Conservation (phyloP, 2,797 vertebrate species). For the Sparidentex hasta region DNA sequence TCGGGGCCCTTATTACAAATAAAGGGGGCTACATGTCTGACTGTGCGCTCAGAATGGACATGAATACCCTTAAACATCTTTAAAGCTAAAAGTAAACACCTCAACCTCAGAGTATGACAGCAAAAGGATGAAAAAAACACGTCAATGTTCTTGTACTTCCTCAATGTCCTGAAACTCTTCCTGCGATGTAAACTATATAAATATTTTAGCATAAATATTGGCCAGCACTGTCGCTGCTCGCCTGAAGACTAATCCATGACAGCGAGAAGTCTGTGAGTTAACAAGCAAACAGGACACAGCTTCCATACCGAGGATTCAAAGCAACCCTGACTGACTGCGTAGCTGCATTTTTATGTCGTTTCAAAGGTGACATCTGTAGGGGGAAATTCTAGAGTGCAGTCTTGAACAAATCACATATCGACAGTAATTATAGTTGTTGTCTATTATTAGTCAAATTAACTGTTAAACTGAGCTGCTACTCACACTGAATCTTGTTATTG, state of each 20-base stretch:
- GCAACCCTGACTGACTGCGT: conserved; percentile 8
- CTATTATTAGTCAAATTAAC: background rate
- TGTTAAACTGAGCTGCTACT: background rate
- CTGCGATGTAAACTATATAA: background rate
- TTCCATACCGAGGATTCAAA: conserved; percentile 5
- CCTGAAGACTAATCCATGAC: conserved; percentile 7
- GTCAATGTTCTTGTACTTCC: background rate
- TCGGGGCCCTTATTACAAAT: background rate
- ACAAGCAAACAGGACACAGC: conserved; percentile 22
- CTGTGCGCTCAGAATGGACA: too few species aligned
- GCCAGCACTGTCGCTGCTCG: conserved; percentile 7
- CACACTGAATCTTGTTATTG: background rate
- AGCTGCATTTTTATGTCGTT: background rate
- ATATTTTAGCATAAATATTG: conserved; percentile 21
- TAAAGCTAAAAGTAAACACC: background rate
- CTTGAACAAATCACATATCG: background rate
- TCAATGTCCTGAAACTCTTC: background rate
- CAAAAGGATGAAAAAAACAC: background rate
- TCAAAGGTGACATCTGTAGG: background rate
- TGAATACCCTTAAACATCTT: background rate
- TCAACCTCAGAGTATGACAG: too few species aligned
- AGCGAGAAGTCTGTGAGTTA: conserved; percentile 14
- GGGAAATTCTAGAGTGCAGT: background rate
- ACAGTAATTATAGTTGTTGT: too few species aligned
- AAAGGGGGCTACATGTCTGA: too few species aligned